Base-by-base conservation (phyloP, 2,113 vertebrate genomes). In the Pseudorasbora parva region DNA sequence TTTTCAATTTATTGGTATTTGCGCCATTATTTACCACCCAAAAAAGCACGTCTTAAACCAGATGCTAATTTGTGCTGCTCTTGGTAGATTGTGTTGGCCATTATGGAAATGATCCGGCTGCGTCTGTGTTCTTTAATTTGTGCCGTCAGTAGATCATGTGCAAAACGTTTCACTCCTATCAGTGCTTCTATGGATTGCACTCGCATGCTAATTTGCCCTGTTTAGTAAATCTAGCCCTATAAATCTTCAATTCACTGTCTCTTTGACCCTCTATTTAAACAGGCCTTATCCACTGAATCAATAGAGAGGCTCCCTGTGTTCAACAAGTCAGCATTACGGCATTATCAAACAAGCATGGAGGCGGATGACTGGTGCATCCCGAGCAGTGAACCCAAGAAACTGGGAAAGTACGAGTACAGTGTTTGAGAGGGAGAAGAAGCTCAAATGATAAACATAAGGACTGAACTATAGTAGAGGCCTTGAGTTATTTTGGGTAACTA, bases 341-440 rank as follows among this genome's bases (percentile, higher is more conserved):
- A 97, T 91, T 99, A 99, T 91, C 97, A 96, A 79, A 81, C 92
- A 30, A 94, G 87, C 87, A 94, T 76, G 0, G 98, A 98, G 89
- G 97, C 98, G 0, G 98, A 97, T 9, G 98, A 99, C 91, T 99
- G 98, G 98, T 98, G 97, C 87, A 92, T 98, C 85, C 98, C 98
- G 69, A 98, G 97, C 89, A 98, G 89, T 88, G 97, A 93, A 33
- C 96, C 97, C 82, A 98, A 91, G 91, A 94, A 96, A 49, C 9
- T 97, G 59, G 92, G 95, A 33, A 96, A 95, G 86, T 91, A 92
- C 69, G 95, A 94, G 60, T 88, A 87, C 74, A 91, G 88, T 3
- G 23, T 85, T 66, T 96, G 91, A 95, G 84, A 83, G 4, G 64
- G 17, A 82, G 71, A 41, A 51, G 25, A 69, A 72, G 41, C 33